Evolutionary conservation across 2,888 invertebrate species (phyloP), one percentile per base, ranked within the genome.

Genomic region (Polydrusus cervinus): DNA sequence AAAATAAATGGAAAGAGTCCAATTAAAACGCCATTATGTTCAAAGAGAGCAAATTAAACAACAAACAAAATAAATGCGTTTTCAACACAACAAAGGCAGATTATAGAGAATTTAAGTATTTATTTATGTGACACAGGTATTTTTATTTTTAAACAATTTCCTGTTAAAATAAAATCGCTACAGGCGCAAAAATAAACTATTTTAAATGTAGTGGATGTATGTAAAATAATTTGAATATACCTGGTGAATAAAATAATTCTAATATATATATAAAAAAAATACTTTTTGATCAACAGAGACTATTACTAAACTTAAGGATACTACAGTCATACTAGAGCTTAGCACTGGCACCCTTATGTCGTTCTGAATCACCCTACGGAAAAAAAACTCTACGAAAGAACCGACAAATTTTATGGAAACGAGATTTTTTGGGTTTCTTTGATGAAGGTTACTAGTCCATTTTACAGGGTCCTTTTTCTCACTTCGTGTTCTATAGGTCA

Each of bases 31-130:
- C 47, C 47, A 47, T 47, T 43, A 43, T 2, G 3, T 47, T 47
- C 47, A 47, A 14, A 47, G 16, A 16, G 16, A 14, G 16, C 47
- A 47, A 47, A 47, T 47, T 47, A 47, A 47, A 47, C 16, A 47
- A 47, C 47, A 47, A 47, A 47, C n/a, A 47, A 47, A 47, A 47
- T 47, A 47, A 47, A 47, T 47, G 6, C n/a, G 47, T 16, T 47
- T 47, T 47, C 14, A 47, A 16, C 6, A 14, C 45, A 45, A 7
- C 45, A 45, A 14, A 45, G 6, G 47, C 47, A 47, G 9, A 8
- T 16, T 47, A 16, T 8, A 47, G 16, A 47, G 14, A 16, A 16
- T 47, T 14, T 16, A 47, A 47, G 47, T 47, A 47, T 47, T 47
- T 47, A 47, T 47, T 47, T 47, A 16, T 16, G 47, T 47, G 47